phyloP scores from a whole-genome alignment of 2,113 vertebrate species.

The Grammomys dolichurus region DNA sequence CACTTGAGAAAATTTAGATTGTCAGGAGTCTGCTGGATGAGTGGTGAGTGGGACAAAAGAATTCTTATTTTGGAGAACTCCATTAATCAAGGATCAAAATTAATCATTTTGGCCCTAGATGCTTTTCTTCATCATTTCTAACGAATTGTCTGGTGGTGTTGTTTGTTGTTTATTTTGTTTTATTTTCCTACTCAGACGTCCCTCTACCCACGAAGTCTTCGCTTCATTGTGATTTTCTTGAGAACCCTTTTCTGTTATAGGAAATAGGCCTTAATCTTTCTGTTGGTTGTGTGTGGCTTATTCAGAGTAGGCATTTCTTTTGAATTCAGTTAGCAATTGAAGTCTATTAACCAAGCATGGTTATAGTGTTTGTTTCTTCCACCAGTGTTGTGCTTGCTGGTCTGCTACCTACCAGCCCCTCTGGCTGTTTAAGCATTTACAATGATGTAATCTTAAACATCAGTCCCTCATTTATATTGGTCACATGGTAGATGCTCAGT shows the following conservation, averaged over 20 bases:
- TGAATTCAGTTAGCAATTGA: neutral
- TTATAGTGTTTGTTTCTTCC: neutral
- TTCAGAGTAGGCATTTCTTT: constrained; percentile 12
- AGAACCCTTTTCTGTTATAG: neutral
- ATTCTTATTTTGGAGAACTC: neutral
- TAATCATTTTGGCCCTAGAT: neutral
- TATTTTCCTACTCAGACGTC: neutral
- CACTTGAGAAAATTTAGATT: neutral
- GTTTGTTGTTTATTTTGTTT: neutral
- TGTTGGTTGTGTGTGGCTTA: neutral
- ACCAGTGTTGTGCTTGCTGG: neutral
- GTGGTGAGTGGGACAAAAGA: neutral
- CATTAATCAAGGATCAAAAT: neutral
- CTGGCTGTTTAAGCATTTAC: constrained; percentile 25
- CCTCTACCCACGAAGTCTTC: neutral
- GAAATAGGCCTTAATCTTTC: neutral
- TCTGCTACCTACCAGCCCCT: neutral
- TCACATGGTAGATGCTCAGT: neutral
- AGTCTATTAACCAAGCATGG: neutral
- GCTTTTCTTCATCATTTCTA: constrained; percentile 2
- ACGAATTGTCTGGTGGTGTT: neutral
- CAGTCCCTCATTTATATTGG: neutral
- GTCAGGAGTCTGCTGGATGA: neutral
- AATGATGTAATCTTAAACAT: constrained; percentile 23
- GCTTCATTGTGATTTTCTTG: neutral